Evolutionary conservation across 2,888 invertebrate species (phyloP).

Genomic region (Muschampia plurimacula): DNA sequence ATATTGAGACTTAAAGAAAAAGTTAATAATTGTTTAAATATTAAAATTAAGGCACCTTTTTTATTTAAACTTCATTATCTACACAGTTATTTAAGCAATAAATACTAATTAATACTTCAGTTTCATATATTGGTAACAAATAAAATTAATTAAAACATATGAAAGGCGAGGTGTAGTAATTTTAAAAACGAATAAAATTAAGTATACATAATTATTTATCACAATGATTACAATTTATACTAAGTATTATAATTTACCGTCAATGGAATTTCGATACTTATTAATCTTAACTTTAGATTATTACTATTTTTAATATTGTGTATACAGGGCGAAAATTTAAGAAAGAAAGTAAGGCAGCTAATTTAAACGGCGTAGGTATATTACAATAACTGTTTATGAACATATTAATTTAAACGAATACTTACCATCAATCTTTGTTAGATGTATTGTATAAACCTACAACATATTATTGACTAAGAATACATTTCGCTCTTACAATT

Average conservation of each 20-base stretch:
- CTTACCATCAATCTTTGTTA: no score
- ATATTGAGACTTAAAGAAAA: not conserved
- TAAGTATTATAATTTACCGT: not conserved
- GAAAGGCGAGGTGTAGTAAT: constrained; percentile 19
- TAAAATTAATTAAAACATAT: not conserved
- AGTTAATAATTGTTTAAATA: not conserved
- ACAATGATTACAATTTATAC: constrained; percentile 29
- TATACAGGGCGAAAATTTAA: not conserved
- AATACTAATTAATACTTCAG: constrained; percentile 16
- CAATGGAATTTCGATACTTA: not conserved
- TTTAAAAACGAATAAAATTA: not conserved
- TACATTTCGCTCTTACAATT: not conserved
- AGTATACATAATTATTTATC: constrained; percentile 36
- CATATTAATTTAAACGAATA: no score
- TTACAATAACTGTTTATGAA: no score
- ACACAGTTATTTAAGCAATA: not conserved
- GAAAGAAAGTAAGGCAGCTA: not conserved
- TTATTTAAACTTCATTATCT: not conserved
- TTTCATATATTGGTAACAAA: constrained; percentile 8
- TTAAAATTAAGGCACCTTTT: constrained; percentile 15
- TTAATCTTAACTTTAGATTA: not conserved
- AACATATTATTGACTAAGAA: not conserved
- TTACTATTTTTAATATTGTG: not conserved
- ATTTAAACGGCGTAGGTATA: no score
- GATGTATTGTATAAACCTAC: not conserved